A percentile compares a stretch with the other conserved stretches of the same genome.
These are phyloP conservation scores for Hapalemur alaotrensis DNA, from an alignment of 2,797 vertebrate species.

Conservation along the genomic window DNA sequence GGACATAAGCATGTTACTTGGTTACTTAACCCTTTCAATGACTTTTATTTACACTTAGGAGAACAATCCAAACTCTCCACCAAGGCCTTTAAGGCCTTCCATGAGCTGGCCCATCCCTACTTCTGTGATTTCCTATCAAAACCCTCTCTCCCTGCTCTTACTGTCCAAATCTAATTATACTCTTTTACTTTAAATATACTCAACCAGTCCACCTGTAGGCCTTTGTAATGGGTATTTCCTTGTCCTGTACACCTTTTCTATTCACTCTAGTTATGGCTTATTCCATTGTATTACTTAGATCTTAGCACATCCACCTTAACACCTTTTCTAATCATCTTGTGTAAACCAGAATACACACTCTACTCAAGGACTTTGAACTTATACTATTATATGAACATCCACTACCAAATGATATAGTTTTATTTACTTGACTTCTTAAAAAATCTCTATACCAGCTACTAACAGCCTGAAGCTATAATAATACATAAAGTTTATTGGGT, in stretches of 20 bases:
- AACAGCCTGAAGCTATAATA: not conserved
- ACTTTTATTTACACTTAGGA: not conserved
- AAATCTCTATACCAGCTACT: not conserved
- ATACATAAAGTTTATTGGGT: not conserved
- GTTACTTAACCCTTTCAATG: not conserved
- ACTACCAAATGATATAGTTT: not conserved
- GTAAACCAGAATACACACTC: not conserved
- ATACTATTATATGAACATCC: not conserved
- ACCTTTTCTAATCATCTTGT: not conserved
- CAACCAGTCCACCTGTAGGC: fast-evolving
- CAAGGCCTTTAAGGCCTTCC: not conserved
- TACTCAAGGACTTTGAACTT: not conserved
- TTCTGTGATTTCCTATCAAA: not conserved
- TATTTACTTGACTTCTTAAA: not conserved
- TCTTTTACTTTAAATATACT: not conserved
- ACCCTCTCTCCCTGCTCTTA: not conserved
- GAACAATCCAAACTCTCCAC: not conserved
- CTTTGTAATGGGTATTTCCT: not conserved
- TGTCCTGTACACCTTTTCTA: not conserved
- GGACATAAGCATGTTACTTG: not conserved
- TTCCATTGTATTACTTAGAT: not conserved
- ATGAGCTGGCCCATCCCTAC: not conserved
- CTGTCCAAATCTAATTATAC: not conserved
- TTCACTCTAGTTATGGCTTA: not conserved
- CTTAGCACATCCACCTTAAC: not conserved